Evolutionary conservation across 2,797 vertebrate genomes (phyloP), one percentile per base, ranked within the genome.

Genomic region (Gymnoscopelus braueri): DNA sequence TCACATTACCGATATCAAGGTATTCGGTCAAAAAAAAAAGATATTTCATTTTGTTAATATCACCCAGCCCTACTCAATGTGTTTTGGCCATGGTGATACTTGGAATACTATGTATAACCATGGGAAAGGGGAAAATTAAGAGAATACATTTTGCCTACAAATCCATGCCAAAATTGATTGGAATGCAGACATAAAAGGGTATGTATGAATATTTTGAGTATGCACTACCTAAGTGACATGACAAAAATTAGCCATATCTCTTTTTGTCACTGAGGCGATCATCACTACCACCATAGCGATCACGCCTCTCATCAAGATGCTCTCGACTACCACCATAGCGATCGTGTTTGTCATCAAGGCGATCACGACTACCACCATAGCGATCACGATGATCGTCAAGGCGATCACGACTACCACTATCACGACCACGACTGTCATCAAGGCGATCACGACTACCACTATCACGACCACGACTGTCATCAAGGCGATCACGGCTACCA

Each of bases 401-500:
- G 1, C 60, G 50, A 11, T 79, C 75, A 10, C 44, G 65, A 23
- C 63, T 44, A 39, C 63, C 67, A 13, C 55, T 24, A 23, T 67
- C 54, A 13, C 44, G 39, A 13, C 13, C 14, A 57, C 19, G 5
- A 1, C 14, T 6, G 13, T 84, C 49, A 1, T 81, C 80, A 0
- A 80, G 79, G 0, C 32, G 29, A 54, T 85, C 80, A 0, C 71
- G 67, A 49, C 85, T 80, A 0, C 72, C 79, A 1, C 70, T 2
- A n/a, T n/a, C n/a, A 0, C 3, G 50, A 1, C 69, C 19, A 0
- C 60, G 66, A 0, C 63, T 14, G 35, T 88, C 78, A 0, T 87
- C 76, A 0, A 85, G 78, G 0, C 65, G 57, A 15, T 83, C 84
- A 0, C 78, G 62, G 59, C 86, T 85, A 0, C 84, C 88, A 5